A percentile compares a stretch with the other conserved stretches of the same genome.
Conservation (phyloP, 2,888 invertebrate species). For the Philopedon plagiatum region DNA sequence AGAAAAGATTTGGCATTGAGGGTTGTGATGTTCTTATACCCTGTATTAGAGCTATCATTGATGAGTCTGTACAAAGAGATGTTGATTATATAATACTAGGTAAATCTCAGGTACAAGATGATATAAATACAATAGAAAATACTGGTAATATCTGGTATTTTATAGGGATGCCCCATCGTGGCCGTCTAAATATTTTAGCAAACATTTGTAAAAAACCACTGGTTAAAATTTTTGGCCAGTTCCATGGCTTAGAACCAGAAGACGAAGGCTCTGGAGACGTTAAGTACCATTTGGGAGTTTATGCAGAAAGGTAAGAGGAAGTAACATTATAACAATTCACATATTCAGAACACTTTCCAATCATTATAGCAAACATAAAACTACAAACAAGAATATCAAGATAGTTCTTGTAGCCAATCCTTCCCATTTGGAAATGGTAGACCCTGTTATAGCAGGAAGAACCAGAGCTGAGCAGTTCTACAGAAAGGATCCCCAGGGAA, state of each 20-base stretch:
- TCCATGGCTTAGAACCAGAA: constrained; percentile 90
- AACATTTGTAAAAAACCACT: constrained; percentile 93
- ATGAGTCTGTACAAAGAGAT: constrained; percentile 92
- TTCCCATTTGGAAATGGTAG: constrained; percentile 92
- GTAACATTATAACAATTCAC: too few relatives aligned
- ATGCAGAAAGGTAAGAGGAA: constrained; percentile 79
- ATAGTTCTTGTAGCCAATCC: constrained; percentile 92
- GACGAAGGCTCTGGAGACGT: constrained; percentile 93
- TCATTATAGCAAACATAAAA: constrained; percentile 83
- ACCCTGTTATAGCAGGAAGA: constrained; percentile 95
- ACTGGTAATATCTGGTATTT: background rate
- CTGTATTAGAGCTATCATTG: constrained; percentile 97
- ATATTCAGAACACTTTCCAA: too few relatives aligned
- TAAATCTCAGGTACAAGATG: too few relatives aligned
- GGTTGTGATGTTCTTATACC: constrained; percentile 99
- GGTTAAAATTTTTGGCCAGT: constrained; percentile 90
- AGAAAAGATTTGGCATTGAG: constrained; percentile 98
- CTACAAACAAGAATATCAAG: constrained; percentile 91
- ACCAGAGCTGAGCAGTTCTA: constrained; percentile 96
- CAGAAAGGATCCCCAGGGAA: constrained; percentile 90
- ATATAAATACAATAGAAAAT: too few relatives aligned
- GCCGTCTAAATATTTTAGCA: constrained; percentile 89
- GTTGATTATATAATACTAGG: constrained; percentile 97
- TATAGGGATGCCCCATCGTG: constrained; percentile 83
- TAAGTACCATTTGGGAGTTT: constrained; percentile 92